Percentiles rank a stretch among this genome's conserved stretches.
phyloP scores from a whole-genome alignment of 2,113 vertebrate species.

The Aptenodytes forsteri region DNA sequence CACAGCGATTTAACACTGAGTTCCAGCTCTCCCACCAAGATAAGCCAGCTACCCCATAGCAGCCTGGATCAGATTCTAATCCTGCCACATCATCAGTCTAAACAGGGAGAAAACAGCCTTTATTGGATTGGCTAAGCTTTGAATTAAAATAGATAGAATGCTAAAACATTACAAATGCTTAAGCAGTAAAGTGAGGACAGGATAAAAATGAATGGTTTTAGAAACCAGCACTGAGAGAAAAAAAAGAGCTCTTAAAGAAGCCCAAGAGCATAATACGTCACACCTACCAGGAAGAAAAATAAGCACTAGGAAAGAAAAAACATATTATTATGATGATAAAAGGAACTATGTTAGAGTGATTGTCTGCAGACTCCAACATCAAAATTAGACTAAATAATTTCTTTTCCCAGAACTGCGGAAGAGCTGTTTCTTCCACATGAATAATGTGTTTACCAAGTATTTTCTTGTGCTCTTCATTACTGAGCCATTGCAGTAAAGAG shows the following conservation, averaged over 20 bases:
- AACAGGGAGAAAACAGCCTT: background rate
- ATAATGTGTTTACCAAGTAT: conserved; percentile 23
- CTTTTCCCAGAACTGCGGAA: conserved; percentile 16
- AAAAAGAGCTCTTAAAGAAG: background rate
- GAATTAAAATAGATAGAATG: conserved; percentile 27
- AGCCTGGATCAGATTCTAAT: conserved; percentile 34
- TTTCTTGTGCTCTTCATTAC: background rate
- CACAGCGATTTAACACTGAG: background rate
- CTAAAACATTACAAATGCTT: conserved; percentile 7
- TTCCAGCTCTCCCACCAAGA: conserved; percentile 32
- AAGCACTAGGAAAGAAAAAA: conserved; percentile 3
- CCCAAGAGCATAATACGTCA: background rate
- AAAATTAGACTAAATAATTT: conserved; percentile 40
- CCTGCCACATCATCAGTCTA: conserved; percentile 12
- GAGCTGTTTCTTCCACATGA: background rate
- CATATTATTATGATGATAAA: conserved; percentile 4
- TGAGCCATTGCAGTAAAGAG: background rate
- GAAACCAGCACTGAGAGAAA: background rate
- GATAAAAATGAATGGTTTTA: conserved; percentile 25
- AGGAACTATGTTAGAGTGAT: background rate
- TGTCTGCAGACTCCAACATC: conserved; percentile 5
- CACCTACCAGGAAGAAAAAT: conserved; percentile 15
- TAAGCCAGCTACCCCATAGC: background rate
- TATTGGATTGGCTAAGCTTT: conserved; percentile 20
- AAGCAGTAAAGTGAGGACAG: conserved; percentile 15